These are phyloP conservation scores for Drosophila austrosaltans DNA, from an alignment of 2,888 invertebrate species.

Conservation along the genomic window DNA sequence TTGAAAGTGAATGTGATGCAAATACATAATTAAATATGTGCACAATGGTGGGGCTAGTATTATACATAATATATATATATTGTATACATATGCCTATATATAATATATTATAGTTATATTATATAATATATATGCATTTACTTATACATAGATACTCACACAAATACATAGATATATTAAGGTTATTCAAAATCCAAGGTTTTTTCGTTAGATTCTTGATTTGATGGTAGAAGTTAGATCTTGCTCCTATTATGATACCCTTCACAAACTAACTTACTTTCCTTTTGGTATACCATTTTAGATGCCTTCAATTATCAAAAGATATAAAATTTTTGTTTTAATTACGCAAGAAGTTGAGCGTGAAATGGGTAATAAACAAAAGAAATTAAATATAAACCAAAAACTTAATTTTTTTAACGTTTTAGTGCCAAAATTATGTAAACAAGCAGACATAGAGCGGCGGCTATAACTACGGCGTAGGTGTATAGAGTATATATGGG, in stretches of 20 bases:
- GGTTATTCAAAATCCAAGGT: neutral
- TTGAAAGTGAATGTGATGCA: conserved; percentile 66
- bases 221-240: neutral
- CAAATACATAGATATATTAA: neutral
- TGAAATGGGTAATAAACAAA: conserved; percentile 7
- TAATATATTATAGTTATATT: conserved; percentile 5
- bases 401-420: conserved; percentile 4
- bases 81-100: conserved; percentile 4
- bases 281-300: neutral
- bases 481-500: neutral
- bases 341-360: conserved; percentile 13
- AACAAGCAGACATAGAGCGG: neutral
- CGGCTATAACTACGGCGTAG: neutral
- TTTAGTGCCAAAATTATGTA: conserved; percentile 10
- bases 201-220: neutral
- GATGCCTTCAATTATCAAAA: conserved; percentile 3
- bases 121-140: neutral
- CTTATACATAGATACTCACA: neutral
- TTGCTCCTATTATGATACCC: neutral
- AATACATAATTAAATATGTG: conserved; percentile 49
- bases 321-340: neutral
- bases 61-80: conserved; percentile 12
- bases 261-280: neutral
- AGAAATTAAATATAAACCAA: conserved; percentile 7
- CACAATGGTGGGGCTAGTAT: conserved; percentile 12